Base-by-base conservation (phyloP, 1,140 invertebrate species). In the Zaprionus camerounensis region DNA sequence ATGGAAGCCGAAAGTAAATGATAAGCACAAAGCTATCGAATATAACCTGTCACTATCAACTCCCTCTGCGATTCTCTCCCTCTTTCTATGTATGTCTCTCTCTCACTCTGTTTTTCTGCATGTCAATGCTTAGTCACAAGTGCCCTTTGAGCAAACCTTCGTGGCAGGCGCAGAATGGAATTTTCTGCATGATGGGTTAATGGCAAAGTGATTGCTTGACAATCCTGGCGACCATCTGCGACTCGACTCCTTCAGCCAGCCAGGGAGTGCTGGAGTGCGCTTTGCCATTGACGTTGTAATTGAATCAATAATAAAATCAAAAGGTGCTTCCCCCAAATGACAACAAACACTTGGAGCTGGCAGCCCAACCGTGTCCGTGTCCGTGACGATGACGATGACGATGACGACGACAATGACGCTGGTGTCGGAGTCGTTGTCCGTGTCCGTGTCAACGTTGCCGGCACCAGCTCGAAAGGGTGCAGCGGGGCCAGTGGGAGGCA, bases 271-370 rank as follows among this genome's bases (percentile, higher is more conserved):
- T 55, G 34, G 64, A 55, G 49, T 67, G 51, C 34, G 57, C 44
- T 68, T 65, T 65, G 46, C 44, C 71, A 73, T 86, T 87, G 82
- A 82, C 83, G 57, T 80, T 87, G 66, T 86, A 86, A 86, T 86
- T 86, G 82, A 86, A 86, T 86, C 82, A 86, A 86, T 86, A 85
- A 86, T 79, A 82, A 79, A 85, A 82, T 86, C 82, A 82, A 76
- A 86, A 78, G 64, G 79, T 71, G 44, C 61, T 49, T 22, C 28
- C 28, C 34, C 64, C 53, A 56, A 53, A 68, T 61, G 75, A 80
- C 81, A 80, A 80, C 66, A 82, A 72, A 56, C 75, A 81, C 71
- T 82, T 67, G 61, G 13, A 65, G 44, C 46, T 63, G 34, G 15
- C 56, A 71, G 51, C 36, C 49, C 26, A 74, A 61, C 28, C 55